phyloP scores from a whole-genome alignment of 2,888 invertebrate species.

The Acleris emargana region DNA sequence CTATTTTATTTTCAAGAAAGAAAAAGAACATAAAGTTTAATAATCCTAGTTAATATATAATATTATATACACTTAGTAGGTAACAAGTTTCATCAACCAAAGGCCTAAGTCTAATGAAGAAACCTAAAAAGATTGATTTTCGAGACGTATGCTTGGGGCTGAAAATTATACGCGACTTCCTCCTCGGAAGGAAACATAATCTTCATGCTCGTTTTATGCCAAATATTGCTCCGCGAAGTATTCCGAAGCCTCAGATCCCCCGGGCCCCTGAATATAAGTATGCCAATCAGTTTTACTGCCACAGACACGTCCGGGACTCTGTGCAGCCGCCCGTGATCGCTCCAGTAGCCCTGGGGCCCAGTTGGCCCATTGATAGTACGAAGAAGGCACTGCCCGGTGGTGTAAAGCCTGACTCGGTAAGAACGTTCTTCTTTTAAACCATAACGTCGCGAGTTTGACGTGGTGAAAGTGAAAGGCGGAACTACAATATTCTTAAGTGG shows the following conservation, averaged over 20 bases:
- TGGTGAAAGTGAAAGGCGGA: too few relatives aligned
- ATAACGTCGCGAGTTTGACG: not conserved
- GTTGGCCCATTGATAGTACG: conserved; percentile 44
- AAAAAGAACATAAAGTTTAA: too few relatives aligned
- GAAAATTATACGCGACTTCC: conserved; percentile 57
- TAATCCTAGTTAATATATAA: too few relatives aligned
- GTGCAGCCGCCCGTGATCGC: conserved; percentile 70
- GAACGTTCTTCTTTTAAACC: conserved; percentile 27
- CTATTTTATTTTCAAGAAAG: too few relatives aligned
- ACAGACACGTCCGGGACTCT: conserved; percentile 55
- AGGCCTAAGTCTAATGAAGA: conserved; percentile 25
- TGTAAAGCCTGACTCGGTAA: conserved; percentile 52
- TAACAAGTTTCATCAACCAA: not conserved
- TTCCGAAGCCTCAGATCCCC: conserved; percentile 64
- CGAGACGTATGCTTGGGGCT: conserved; percentile 62
- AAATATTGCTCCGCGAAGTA: conserved; percentile 56
- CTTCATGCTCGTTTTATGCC: conserved; percentile 62
- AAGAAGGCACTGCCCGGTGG: conserved; percentile 45
- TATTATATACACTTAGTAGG: too few relatives aligned
- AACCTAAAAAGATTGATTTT: conserved; percentile 44
- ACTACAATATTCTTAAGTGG: too few relatives aligned
- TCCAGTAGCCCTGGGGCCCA: conserved; percentile 61
- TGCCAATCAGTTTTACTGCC: conserved; percentile 58
- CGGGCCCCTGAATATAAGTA: conserved; percentile 63
- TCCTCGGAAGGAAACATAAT: conserved; percentile 62